These are phyloP conservation scores for Tetranychus cinnabarinus DNA, from an alignment of 1,140 invertebrate species.

Conservation along the genomic window DNA sequence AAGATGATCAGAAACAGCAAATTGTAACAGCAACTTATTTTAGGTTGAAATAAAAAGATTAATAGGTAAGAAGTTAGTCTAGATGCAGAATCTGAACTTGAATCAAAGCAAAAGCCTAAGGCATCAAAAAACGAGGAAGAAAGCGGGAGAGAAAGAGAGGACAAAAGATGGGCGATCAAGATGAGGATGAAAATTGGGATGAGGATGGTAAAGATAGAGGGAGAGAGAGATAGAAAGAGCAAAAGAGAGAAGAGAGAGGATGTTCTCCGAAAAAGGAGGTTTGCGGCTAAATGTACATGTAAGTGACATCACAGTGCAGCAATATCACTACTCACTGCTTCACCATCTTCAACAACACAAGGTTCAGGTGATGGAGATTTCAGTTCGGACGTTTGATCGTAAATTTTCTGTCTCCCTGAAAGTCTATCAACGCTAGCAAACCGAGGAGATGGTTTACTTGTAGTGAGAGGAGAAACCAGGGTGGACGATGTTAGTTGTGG, in stretches of 20 bases:
- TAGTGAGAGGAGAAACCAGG: no score
- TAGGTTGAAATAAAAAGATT: no score
- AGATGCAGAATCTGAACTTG: neutral
- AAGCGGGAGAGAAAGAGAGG: no score
- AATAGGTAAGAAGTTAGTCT: neutral
- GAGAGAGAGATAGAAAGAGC: neutral
- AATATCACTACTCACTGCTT: constrained; percentile 3
- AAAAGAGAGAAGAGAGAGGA: neutral
- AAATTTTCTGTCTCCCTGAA: constrained; percentile 39
- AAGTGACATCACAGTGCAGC: constrained; percentile 9
- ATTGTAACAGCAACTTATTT: no score
- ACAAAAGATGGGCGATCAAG: no score
- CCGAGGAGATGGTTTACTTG: constrained; percentile 19
- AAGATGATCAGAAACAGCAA: no score
- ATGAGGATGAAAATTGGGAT: no score
- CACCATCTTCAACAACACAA: neutral
- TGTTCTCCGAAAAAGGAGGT: neutral
- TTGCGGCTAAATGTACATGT: neutral
- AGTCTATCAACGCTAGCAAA: constrained; percentile 40
- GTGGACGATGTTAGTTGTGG: no score
- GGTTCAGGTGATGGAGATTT: neutral
- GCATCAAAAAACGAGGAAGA: constrained; percentile 4
- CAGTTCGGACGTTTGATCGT: constrained; percentile 4
- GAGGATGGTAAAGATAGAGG: neutral
- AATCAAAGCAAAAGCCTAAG: constrained; percentile 9